A percentile compares a stretch with the other conserved stretches of the same genome.
These are phyloP conservation scores for Tetragnatha montana DNA, from an alignment of 2,888 invertebrate genomes.

Conservation along the genomic window DNA sequence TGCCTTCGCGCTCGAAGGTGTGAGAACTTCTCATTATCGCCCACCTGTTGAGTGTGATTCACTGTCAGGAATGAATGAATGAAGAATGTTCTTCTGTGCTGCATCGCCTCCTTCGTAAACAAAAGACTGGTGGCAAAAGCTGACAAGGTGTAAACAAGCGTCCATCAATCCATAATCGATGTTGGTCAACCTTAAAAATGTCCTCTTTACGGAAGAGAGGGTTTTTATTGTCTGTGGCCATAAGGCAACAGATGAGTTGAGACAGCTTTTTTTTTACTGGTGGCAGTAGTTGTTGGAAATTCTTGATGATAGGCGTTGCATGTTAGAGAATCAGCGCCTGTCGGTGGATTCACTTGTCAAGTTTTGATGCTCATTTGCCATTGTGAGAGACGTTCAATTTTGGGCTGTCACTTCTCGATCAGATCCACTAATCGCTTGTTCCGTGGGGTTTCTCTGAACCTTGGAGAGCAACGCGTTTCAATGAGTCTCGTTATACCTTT, in stretches of 20 bases:
- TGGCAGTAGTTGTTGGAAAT: background rate
- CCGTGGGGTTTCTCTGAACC: background rate
- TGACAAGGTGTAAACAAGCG: background rate
- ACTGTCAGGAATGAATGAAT: too few relatives aligned
- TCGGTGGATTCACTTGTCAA: background rate
- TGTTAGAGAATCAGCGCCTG: background rate
- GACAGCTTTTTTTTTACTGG: background rate
- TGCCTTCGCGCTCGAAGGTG: too few relatives aligned
- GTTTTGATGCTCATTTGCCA: background rate
- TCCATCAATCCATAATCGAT: background rate
- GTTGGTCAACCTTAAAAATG: constrained; percentile 1
- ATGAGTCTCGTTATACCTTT: too few relatives aligned
- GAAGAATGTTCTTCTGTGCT: background rate
- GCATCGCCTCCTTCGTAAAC: background rate
- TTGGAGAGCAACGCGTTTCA: too few relatives aligned
- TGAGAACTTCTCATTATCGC: too few relatives aligned
- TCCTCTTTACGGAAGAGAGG: background rate
- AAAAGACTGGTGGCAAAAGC: background rate
- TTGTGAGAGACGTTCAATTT: background rate
- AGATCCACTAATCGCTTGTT: background rate
- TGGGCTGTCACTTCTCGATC: background rate
- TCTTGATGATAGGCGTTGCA: background rate
- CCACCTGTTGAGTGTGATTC: too few relatives aligned
- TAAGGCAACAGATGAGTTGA: background rate
- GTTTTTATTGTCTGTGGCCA: background rate